phyloP scores from a whole-genome alignment of 2,113 vertebrate species.

The Seriola quinqueradiata region DNA sequence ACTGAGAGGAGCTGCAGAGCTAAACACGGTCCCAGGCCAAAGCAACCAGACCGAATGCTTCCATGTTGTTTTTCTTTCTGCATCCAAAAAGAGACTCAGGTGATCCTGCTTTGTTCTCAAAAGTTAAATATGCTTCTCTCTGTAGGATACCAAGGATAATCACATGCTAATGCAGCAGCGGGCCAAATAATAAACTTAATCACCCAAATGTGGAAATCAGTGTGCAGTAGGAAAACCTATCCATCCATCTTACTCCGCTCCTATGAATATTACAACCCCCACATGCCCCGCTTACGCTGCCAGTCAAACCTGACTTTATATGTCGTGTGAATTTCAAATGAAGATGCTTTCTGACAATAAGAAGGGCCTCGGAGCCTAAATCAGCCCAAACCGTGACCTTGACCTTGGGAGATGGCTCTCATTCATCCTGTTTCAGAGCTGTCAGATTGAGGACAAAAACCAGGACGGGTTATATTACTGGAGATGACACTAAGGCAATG shows the following conservation, averaged over 20 bases:
- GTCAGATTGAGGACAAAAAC: constrained; percentile 57
- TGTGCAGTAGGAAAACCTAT: constrained; percentile 52
- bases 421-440: constrained; percentile 58
- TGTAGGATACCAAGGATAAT: constrained; percentile 58
- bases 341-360: constrained; percentile 55
- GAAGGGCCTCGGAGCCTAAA: constrained; percentile 46
- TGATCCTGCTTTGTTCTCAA: constrained; percentile 63
- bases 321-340: constrained; percentile 71
- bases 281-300: constrained; percentile 22
- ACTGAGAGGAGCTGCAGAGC: constrained; percentile 42
- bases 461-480: constrained; percentile 41
- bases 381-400: constrained; percentile 62
- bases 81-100: constrained; percentile 46
- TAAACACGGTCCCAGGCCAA: constrained; percentile 40
- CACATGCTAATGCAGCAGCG: constrained; percentile 71
- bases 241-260: constrained; percentile 58
- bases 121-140: constrained; percentile 55
- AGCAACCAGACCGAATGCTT: constrained; percentile 26
- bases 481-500: constrained; percentile 15
- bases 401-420: constrained; percentile 62
- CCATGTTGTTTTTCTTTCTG: constrained; percentile 32
- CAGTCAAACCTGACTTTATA: constrained; percentile 64
- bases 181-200: constrained; percentile 74
- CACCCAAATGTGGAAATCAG: constrained; percentile 74
- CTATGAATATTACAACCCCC: constrained; percentile 63